Percentiles rank a stretch among this genome's conserved stretches.
Conservation (phyloP, 2,888 invertebrate genomes). For the Germaria angustata region DNA sequence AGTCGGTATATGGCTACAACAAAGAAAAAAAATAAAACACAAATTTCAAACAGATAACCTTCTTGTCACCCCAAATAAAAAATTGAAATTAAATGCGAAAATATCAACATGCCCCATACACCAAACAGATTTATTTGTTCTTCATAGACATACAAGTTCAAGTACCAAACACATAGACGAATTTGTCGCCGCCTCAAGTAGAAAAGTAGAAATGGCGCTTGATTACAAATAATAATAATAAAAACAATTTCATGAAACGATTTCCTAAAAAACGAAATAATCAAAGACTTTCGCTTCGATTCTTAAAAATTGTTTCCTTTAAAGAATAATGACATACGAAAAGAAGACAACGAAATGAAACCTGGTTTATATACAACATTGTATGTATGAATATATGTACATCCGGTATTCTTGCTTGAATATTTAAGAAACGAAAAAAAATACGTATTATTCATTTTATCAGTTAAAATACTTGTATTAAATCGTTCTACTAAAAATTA, state of each 20-base stretch:
- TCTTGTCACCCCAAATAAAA: slow-evolving; percentile 58
- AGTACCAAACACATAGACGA: slow-evolving; percentile 34
- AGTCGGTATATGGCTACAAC: slow-evolving; percentile 9
- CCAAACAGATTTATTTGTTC: slow-evolving; percentile 40
- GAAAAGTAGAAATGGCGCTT: slow-evolving; percentile 20
- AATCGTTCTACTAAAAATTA: background rate
- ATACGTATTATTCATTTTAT: background rate
- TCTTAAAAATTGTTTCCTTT: background rate
- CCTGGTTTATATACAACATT: background rate
- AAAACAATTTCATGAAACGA: slow-evolving; percentile 29
- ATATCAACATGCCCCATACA: background rate
- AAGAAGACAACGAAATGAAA: background rate
- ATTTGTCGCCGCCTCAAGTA: slow-evolving; percentile 42
- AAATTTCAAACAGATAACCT: slow-evolving; percentile 60
- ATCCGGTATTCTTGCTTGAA: slow-evolving; percentile 22
- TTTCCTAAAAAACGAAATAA: slow-evolving; percentile 8
- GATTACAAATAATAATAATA: background rate
- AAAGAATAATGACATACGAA: no score
- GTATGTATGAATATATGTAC: background rate
- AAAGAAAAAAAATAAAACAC: no score
- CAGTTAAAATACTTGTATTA: slow-evolving; percentile 1
- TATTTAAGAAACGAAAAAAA: background rate
- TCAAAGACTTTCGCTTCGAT: slow-evolving; percentile 3
- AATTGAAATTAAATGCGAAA: slow-evolving; percentile 24
- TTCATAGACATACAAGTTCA: slow-evolving; percentile 47